Evolutionary conservation across 2,797 vertebrate genomes (phyloP), one percentile per base, ranked within the genome.

Genomic region (Syngnathus acus): DNA sequence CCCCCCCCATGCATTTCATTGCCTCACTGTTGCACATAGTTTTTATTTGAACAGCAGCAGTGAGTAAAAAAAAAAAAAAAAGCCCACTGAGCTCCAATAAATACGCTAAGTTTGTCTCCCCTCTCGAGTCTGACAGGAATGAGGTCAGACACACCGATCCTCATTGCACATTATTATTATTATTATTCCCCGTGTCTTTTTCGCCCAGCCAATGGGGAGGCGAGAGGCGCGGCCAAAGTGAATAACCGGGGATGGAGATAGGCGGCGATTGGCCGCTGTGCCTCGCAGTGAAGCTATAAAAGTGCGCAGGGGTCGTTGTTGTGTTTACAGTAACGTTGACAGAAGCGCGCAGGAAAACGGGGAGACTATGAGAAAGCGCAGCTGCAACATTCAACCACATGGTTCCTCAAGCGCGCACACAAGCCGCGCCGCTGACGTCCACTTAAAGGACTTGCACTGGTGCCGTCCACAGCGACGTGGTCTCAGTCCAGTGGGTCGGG

Each of bases 141-240:
- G 95, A 97, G 95, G 96, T 98, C 95, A 98, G 95, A 93, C 92
- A 91, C 91, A 92, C 91, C 91, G 93, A 93, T 96, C 93, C 94
- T 94, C 93, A 95, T 95, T 94, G 95, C 95, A 94, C 93, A 93
- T 94, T 92, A 92, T 92, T 91, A 92, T 93, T 93, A 94, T 95
- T 94, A 94, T 94, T 95, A 92, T 93, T 92, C 16, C 53, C 53
- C 89, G 76, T 90, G 86, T 78, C 88, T 88, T 86, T 88, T 88
- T 9, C 4, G 13, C 88, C 90, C 90, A 79, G 83, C 96, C 96
- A 97, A 98, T 96, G 59, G 80, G 79, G 76, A 68, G 66, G 19
- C 17, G 39, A 67, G 65, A 74, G 94, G 95, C 45, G 94, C 89
- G 91, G 90, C 73, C 84, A 74, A 79, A 76, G 64, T 68, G 80